phyloP scores from a whole-genome alignment of 2,888 invertebrate species.

The Ophion ellenae region DNA sequence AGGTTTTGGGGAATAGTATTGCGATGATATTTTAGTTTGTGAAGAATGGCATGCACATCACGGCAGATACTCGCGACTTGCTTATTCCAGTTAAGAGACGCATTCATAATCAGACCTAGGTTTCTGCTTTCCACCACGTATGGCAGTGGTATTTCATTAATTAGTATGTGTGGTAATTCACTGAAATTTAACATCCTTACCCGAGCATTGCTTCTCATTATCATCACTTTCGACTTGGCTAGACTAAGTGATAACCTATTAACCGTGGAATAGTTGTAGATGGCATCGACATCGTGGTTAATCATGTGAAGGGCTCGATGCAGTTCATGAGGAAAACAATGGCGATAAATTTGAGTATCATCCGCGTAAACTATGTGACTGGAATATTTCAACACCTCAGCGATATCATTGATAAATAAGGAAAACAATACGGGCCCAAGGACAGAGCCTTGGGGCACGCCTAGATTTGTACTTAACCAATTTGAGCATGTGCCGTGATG shows the following conservation, averaged over 20 bases:
- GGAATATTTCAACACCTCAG: neutral
- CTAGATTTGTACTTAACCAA: neutral
- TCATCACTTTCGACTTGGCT: neutral
- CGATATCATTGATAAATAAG: neutral
- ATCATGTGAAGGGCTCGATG: neutral
- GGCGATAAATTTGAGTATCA: no score
- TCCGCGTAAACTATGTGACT: neutral
- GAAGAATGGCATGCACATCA: conserved; percentile 26
- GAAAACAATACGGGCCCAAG: neutral
- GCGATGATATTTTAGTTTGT: conserved; percentile 30
- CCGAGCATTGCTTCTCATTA: neutral
- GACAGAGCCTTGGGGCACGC: neutral
- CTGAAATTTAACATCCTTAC: neutral
- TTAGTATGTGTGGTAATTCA: neutral
- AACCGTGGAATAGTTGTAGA: neutral
- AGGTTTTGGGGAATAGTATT: conserved; percentile 1
- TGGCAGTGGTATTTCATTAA: neutral
- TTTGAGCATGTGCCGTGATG: neutral
- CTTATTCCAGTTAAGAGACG: neutral
- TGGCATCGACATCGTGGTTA: neutral
- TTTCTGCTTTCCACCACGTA: neutral
- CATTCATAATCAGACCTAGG: neutral
- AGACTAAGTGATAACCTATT: neutral
- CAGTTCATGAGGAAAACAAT: neutral
- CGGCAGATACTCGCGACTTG: neutral